Percentiles rank a stretch among this genome's conserved stretches.
Conservation (phyloP, 2,888 invertebrate species). For the Lepidocyrtinus sp. region DNA sequence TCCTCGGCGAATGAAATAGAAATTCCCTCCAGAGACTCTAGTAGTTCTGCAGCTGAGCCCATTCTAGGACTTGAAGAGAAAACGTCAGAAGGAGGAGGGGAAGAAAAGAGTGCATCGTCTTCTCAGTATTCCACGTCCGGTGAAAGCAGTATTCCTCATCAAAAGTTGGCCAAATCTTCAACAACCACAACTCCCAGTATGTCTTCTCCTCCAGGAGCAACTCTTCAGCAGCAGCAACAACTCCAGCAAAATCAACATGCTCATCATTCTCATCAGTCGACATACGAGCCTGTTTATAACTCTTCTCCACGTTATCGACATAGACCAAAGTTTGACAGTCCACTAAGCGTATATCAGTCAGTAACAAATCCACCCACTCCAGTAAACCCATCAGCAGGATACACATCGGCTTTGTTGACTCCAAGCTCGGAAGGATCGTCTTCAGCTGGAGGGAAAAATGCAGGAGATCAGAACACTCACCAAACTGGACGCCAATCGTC, state of each 20-base stretch:
- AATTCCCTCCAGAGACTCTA: constrained; percentile 24
- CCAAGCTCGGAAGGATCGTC: constrained; percentile 40
- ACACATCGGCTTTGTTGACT: constrained; percentile 13
- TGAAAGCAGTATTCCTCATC: constrained; percentile 35
- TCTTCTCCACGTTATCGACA: constrained; percentile 63
- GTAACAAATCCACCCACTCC: constrained; percentile 68
- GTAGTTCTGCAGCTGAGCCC: constrained; percentile 29
- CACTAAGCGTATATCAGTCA: constrained; percentile 60
- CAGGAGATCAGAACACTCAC: background rate
- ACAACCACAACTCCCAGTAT: constrained; percentile 15
- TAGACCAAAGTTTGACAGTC: constrained; percentile 64
- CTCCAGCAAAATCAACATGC: background rate
- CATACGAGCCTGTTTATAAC: constrained; percentile 65
- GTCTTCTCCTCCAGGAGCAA: constrained; percentile 21
- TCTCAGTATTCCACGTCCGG: constrained; percentile 23
- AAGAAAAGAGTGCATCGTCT: constrained; percentile 24
- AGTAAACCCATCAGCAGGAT: constrained; percentile 41
- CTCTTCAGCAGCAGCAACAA: constrained; percentile 6
- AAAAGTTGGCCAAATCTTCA: constrained; percentile 26
- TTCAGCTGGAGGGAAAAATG: background rate
- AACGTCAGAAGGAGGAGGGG: background rate
- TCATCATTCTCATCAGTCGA: constrained; percentile 11
- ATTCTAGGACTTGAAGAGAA: background rate
- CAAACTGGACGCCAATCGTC: background rate
- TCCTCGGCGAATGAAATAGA: constrained; percentile 26